Base-by-base conservation (phyloP, 2,113 vertebrate genomes). In the Eidolon helvum region DNA sequence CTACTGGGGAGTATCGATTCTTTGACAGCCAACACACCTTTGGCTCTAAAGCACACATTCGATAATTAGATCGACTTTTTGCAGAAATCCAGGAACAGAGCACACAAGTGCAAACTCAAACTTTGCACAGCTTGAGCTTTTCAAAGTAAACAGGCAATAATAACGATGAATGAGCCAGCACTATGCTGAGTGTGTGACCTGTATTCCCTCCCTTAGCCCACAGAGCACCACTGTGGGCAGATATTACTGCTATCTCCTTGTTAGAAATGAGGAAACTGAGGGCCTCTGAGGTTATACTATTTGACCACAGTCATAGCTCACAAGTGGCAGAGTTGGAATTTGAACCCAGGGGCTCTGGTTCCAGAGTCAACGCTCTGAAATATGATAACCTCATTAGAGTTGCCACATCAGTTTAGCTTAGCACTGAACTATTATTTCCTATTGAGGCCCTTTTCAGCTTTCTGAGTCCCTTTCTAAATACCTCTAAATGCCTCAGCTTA, bases 271-370 rank as follows among this genome's bases (percentile, higher is more conserved):
- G n/a, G 79, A 80, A 97, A 55, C 15, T 63, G 50, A 95, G 43
- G 48, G 16, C 33, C 11, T 22, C 5, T 5, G 21, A 91, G 88
- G 59, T 96, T 69, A 79, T 87, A 55, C 15, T 48, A 57, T 48
- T 75, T 65, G 2, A 24, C 6, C 59, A 40, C 10, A 59, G 50
- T 69, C 94, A 97, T 63, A 93, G 24, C 22, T 89, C 30, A 10
- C 84, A 98, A 97, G 79, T 68, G 50, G 5, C 38, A 95, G 45
- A 59, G 92, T 35, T 68, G 85, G 87, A 94, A 97, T 95, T 91
- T 96, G 68, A 90, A 97, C 55, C 33, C 28, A 68, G 4, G 22
- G 45, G 35, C 40, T 71, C 74, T 53, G 4, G 12, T 35, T 90
- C 7, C 43, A 30, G n/a, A 59, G 33, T 48, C n/a, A 69, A 1